Percentiles rank a stretch among this genome's conserved stretches.
Conservation (phyloP, 2,797 vertebrate species). For the Chaenodraco wilsoni region DNA sequence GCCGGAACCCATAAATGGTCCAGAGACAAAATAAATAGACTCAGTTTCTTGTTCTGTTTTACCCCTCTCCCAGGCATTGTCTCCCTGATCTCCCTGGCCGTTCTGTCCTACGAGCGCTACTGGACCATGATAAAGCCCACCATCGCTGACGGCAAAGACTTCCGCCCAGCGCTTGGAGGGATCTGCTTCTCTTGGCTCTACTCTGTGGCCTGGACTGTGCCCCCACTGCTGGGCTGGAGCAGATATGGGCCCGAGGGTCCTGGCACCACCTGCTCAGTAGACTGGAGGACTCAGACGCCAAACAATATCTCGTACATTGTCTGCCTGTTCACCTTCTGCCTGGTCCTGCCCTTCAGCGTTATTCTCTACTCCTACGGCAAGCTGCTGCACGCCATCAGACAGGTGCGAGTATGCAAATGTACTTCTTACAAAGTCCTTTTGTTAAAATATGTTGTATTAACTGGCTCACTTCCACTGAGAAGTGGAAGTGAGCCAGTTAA, state of each 20-base stretch:
- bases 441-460: neutral
- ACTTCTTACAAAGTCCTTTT: neutral
- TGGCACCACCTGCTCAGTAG: conserved; percentile 86
- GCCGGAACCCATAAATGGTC: no score
- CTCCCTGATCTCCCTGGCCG: conserved; percentile 85
- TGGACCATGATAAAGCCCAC: conserved; percentile 81
- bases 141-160: conserved; percentile 80
- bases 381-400: conserved; percentile 82
- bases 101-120: conserved; percentile 87
- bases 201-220: conserved; percentile 83
- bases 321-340: conserved; percentile 87
- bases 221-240: conserved; percentile 88
- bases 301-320: conserved; percentile 86
- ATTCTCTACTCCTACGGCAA: conserved; percentile 86
- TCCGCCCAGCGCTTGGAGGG: conserved; percentile 77
- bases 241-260: conserved; percentile 86
- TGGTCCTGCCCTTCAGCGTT: conserved; percentile 83
- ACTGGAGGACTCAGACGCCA: conserved; percentile 84
- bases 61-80: conserved; percentile 79
- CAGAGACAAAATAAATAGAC: no score
- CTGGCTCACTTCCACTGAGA: no score
- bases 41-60: neutral
- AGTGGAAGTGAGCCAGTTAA: conserved; percentile 1
- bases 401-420: conserved; percentile 68
- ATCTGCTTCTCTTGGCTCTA: conserved; percentile 88